Evolutionary conservation across 2,888 invertebrate genomes (phyloP).

Genomic region (Cyclophora punctaria): DNA sequence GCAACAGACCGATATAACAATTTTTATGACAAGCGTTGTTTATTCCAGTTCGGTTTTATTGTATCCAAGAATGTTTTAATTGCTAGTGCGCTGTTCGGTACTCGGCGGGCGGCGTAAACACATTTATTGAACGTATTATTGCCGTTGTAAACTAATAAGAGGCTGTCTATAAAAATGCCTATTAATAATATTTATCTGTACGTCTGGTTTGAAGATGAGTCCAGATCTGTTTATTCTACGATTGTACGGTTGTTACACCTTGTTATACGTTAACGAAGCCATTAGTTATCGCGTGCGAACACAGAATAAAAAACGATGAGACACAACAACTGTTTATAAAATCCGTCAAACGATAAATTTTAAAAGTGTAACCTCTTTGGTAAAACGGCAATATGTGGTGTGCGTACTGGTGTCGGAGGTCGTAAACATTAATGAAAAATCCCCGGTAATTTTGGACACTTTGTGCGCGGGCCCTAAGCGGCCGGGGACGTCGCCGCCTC

Average conservation of each 20-base stretch:
- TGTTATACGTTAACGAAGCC: no score
- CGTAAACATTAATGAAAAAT: constrained; percentile 45
- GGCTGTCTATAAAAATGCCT: no score
- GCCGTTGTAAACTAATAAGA: constrained; percentile 1
- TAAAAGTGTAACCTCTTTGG: no score
- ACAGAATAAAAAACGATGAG: no score
- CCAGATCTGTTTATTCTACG: no score
- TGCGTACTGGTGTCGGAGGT: constrained; percentile 1
- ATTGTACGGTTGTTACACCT: no score
- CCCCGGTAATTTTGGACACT: constrained; percentile 35
- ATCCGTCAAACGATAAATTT: background rate
- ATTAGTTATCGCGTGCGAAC: no score
- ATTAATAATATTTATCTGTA: no score
- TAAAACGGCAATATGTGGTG: background rate
- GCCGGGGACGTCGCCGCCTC: constrained; percentile 58
- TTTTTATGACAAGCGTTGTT: constrained; percentile 17
- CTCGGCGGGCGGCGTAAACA: constrained; percentile 7
- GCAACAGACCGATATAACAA: constrained; percentile 18
- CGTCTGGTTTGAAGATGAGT: no score
- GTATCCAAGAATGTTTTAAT: constrained; percentile 15
- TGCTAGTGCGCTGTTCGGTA: constrained; percentile 10
- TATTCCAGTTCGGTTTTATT: constrained; percentile 18
- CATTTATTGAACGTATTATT: constrained; percentile 9
- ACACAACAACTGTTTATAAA: background rate
- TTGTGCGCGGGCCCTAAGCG: constrained; percentile 23